phyloP scores from a whole-genome alignment of 2,113 vertebrate species.

The Monopterus albus region DNA sequence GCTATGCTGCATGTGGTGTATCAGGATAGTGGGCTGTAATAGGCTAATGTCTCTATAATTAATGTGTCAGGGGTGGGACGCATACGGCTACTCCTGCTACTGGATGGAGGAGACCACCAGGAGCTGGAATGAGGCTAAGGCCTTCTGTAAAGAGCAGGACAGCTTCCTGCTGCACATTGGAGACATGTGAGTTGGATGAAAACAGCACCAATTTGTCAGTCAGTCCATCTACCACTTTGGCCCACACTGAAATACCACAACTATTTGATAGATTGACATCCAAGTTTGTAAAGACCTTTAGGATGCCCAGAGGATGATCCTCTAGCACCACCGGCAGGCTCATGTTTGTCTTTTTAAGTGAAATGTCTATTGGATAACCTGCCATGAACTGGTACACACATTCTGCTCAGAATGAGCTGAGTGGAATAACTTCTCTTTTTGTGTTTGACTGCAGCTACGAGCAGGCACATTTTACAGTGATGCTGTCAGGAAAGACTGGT shows the following conservation, averaged over 20 bases:
- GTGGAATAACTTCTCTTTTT: no score
- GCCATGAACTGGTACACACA: no score
- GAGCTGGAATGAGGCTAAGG: slow-evolving; percentile 77
- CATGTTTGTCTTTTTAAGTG: no score
- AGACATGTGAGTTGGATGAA: slow-evolving; percentile 74
- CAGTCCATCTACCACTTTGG: no score
- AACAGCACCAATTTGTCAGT: no score
- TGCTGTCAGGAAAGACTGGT: slow-evolving; percentile 64
- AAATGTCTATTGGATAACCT: no score
- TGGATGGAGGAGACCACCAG: slow-evolving; percentile 77
- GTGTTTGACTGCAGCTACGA: slow-evolving; percentile 77
- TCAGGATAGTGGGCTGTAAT: background rate
- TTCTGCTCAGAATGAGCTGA: no score
- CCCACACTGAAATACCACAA: no score
- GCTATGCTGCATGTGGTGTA: background rate
- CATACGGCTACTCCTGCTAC: slow-evolving; percentile 82
- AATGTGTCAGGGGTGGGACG: slow-evolving; percentile 80
- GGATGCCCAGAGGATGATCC: no score
- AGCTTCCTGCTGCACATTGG: slow-evolving; percentile 77
- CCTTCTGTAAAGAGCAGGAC: slow-evolving; percentile 70
- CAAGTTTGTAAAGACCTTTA: no score
- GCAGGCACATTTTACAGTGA: slow-evolving; percentile 81
- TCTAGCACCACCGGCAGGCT: no score
- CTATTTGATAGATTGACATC: no score
- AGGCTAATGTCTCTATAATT: background rate